Evolutionary conservation across 2,797 vertebrate species (phyloP).

Genomic region (Melanotaenia boesemani): DNA sequence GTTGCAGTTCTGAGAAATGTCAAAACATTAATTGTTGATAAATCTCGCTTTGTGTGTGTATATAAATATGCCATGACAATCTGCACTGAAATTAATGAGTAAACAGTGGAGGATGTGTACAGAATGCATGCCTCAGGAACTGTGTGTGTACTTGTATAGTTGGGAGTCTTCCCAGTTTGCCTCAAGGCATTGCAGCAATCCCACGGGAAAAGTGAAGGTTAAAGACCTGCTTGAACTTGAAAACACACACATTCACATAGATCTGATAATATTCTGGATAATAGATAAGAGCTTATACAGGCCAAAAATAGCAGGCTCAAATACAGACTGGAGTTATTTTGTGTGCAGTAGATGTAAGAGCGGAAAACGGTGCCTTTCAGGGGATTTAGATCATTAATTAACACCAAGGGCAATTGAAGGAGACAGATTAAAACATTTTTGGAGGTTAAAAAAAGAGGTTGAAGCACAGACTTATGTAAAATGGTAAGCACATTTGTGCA

Average conservation of each 20-base stretch:
- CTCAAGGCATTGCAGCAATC: conserved; percentile 21
- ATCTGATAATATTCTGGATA: conserved; percentile 15
- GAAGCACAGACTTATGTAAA: background rate
- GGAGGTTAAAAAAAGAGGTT: background rate
- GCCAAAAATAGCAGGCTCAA: background rate
- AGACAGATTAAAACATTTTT: background rate
- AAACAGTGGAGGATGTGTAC: conserved; percentile 8
- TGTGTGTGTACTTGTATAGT: background rate
- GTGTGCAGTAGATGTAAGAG: background rate
- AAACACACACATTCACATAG: background rate
- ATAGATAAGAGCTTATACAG: conserved; percentile 7
- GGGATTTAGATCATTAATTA: background rate
- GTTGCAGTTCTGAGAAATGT: background rate
- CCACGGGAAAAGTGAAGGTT: conserved; percentile 40
- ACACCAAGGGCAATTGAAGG: background rate
- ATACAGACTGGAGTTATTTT: background rate
- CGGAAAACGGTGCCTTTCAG: background rate
- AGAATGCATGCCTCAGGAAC: conserved; percentile 5
- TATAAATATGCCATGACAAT: background rate
- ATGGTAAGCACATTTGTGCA: background rate
- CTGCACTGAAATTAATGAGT: conserved; percentile 1
- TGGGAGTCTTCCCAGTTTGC: conserved; percentile 19
- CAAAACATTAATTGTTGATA: background rate
- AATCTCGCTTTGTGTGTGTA: conserved; percentile 1
- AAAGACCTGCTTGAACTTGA: conserved; percentile 47